Evolutionary conservation across 2,113 vertebrate genomes (phyloP), one percentile per base, ranked within the genome.

Genomic region (Oncorhynchus gorbuscha): DNA sequence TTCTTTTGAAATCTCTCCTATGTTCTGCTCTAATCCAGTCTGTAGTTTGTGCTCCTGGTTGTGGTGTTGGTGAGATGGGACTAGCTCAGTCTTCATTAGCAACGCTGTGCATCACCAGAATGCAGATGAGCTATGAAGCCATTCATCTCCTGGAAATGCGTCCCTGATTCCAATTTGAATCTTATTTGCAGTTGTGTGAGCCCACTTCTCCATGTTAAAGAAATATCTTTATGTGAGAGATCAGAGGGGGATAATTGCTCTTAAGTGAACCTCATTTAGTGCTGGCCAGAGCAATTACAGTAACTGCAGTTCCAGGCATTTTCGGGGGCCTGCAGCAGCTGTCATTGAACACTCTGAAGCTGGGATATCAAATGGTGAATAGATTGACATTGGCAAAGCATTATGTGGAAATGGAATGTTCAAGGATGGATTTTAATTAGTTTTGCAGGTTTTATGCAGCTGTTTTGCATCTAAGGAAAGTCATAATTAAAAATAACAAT

Each of bases 251-350:
- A 91, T 92, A 93, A 92, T 93, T 92, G 89, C 87, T 89, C 91
- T 92, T 91, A 92, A 91, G 88, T 91, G 90, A 92, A 92, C 88
- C 88, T 91, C 86, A 89, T 93, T 93, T 92, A 91, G 86, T 83
- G 81, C 88, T 88, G 89, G 91, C 89, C 90, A 82, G 89, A 90
- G 88, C 91, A 93, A 92, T 93, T 92, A 92, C 86, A 89, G 89
- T 90, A 87, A 92, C 89, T 92, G 90, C 88, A 84, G 82, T 92
- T 93, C 75, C 89, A 81, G 75, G 84, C 84, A 55, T 85, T 93
- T 92, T 92, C 85, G 49, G 79, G 77, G 77, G 78, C 86, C 85
- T 81, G 73, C 73, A 87, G 87, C 84, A 85, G 86, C 86, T 86
- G 90, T 88, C 88, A 90, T 88, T 76, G 86, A 86, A 55, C 75